A percentile compares a stretch with the other conserved stretches of the same genome.
phyloP scores from a whole-genome alignment of 2,888 invertebrate species.

The Escarpia spicata region DNA sequence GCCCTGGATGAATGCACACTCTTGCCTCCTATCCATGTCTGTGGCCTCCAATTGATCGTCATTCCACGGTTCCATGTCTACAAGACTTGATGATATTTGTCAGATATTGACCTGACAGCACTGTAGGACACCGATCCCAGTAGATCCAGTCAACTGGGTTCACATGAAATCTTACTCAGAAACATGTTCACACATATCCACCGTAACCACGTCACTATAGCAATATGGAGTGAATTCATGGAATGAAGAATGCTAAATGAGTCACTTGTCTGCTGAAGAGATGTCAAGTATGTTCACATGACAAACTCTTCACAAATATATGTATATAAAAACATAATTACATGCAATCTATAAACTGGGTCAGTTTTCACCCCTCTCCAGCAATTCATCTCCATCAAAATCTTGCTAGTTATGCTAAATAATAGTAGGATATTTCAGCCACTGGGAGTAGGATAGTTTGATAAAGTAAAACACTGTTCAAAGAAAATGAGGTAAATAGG shows the following conservation, averaged over 20 bases:
- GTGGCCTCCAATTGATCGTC: not conserved
- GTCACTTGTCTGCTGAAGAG: not conserved
- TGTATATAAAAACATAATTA: too few species aligned
- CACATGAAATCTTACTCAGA: not conserved
- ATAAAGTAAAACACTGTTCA: too few species aligned
- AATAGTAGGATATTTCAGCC: too few species aligned
- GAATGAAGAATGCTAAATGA: not conserved
- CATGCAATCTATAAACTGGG: too few species aligned
- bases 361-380: too few species aligned
- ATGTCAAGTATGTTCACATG: not conserved
- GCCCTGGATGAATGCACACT: not conserved
- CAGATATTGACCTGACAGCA: not conserved
- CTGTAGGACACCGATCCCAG: not conserved
- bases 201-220: not conserved
- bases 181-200: not conserved
- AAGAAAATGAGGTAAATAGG: too few species aligned
- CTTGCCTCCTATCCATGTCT: not conserved
- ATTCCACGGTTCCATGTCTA: not conserved
- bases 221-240: not conserved
- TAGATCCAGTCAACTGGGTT: not conserved
- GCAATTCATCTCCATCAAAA: too few species aligned
- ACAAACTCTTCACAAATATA: not conserved
- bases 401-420: too few species aligned
- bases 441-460: too few species aligned
- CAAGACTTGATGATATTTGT: constrained; percentile 1